These are phyloP conservation scores for Oncorhynchus keta DNA, from an alignment of 2,113 vertebrate species.

Conservation along the genomic window DNA sequence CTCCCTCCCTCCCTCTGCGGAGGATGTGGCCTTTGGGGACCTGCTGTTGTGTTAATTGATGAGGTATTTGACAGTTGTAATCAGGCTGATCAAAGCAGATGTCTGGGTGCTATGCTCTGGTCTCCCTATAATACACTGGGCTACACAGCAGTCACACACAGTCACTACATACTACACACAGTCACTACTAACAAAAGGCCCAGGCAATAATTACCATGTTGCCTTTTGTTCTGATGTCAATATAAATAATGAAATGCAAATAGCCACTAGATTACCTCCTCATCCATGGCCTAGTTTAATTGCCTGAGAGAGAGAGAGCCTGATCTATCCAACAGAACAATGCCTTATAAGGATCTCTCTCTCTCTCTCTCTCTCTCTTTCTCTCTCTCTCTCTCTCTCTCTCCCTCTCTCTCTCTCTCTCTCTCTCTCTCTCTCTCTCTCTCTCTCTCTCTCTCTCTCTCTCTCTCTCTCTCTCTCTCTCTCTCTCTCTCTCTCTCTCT, in stretches of 20 bases:
- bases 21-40: conserved; percentile 24
- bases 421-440: background rate
- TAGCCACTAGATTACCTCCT: conserved; percentile 27
- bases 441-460: background rate
- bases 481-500: too few relatives aligned
- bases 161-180: too few relatives aligned
- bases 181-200: conserved; percentile 13
- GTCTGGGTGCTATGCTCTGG: conserved; percentile 31
- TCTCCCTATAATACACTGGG: conserved; percentile 24
- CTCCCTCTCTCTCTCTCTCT: background rate
- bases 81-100: conserved; percentile 64
- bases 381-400: background rate
- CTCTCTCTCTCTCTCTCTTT: too few relatives aligned
- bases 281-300: conserved; percentile 34
- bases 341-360: background rate
- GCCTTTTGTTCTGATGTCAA: conserved; percentile 31
- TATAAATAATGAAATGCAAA: conserved; percentile 53
- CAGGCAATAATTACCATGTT: conserved; percentile 19
- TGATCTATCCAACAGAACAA: conserved; percentile 18
- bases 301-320: conserved; percentile 22
- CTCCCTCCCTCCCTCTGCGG: conserved; percentile 8
- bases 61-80: conserved; percentile 68
- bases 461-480: background rate
- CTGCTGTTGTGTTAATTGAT: conserved; percentile 51
- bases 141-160: background rate